Evolutionary conservation across 2,888 invertebrate genomes (phyloP).

Genomic region (Apantesis nais): DNA sequence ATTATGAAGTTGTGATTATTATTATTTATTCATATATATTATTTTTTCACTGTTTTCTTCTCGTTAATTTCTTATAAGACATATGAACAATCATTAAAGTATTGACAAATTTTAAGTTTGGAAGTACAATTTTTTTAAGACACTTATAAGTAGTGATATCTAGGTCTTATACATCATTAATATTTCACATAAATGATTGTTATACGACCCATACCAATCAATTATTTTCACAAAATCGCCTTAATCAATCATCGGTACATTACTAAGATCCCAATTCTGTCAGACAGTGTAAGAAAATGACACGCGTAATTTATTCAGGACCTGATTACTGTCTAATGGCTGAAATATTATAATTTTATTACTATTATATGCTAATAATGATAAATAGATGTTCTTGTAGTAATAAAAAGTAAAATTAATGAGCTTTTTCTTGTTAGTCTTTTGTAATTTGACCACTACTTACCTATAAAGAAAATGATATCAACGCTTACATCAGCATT

Average conservation of each 20-base stretch:
- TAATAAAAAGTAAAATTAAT: constrained; percentile 8
- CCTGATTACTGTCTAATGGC: constrained; percentile 15
- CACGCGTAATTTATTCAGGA: constrained; percentile 14
- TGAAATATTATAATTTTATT: constrained; percentile 20
- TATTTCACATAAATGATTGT: background rate
- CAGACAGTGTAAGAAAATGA: constrained; percentile 9
- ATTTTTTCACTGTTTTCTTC: no score
- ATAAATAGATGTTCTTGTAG: constrained; percentile 5
- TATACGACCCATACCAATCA: background rate
- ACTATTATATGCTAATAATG: constrained; percentile 17
- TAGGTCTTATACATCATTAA: background rate
- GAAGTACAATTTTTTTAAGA: background rate
- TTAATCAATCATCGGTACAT: constrained; percentile 6
- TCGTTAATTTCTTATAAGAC: background rate
- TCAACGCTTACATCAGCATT: background rate
- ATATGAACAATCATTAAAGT: background rate
- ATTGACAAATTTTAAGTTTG: background rate
- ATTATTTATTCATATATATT: no score
- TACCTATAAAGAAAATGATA: background rate
- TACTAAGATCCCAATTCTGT: constrained; percentile 5
- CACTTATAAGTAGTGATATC: background rate
- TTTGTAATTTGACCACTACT: background rate
- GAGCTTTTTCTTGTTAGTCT: constrained; percentile 4
- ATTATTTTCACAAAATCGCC: background rate
- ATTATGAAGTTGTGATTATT: no score